Percentiles rank a stretch among this genome's conserved stretches.
These are phyloP conservation scores for Drosophila neocordata DNA, from an alignment of 1,140 invertebrate genomes.

Conservation along the genomic window DNA sequence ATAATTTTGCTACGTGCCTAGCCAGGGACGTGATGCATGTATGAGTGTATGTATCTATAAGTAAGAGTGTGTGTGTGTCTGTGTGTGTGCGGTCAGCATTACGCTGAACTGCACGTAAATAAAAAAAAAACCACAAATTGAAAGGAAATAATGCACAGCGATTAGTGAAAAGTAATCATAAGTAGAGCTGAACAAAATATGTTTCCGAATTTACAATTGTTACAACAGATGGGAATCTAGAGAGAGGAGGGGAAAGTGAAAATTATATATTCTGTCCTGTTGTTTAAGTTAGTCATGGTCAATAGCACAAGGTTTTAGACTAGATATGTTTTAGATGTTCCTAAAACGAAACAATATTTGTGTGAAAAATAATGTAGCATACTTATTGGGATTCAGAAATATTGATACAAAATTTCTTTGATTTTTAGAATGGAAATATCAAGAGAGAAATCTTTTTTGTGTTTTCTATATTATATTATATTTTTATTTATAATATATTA, in stretches of 20 bases:
- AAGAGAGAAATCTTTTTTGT: too few species aligned
- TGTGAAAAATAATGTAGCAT: too few species aligned
- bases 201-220: conserved; percentile 60
- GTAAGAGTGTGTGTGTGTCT: conserved; percentile 29
- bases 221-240: background rate
- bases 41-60: conserved; percentile 10
- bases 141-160: conserved; percentile 77
- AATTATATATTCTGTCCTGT: background rate
- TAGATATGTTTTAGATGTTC: too few species aligned
- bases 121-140: conserved; percentile 73
- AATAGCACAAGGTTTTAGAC: too few species aligned
- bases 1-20: conserved; percentile 72
- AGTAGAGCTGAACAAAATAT: conserved; percentile 54
- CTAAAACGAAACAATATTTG: too few species aligned
- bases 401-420: too few species aligned
- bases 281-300: background rate
- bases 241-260: background rate
- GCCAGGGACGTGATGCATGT: conserved; percentile 28
- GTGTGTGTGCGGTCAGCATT: conserved; percentile 53
- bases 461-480: too few species aligned
- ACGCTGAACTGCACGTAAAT: conserved; percentile 66
- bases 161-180: conserved; percentile 80
- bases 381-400: too few species aligned
- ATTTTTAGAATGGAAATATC: too few species aligned
- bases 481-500: too few species aligned